Base-by-base conservation (phyloP, 1,140 invertebrate genomes). In the Conus ventricosus region DNA sequence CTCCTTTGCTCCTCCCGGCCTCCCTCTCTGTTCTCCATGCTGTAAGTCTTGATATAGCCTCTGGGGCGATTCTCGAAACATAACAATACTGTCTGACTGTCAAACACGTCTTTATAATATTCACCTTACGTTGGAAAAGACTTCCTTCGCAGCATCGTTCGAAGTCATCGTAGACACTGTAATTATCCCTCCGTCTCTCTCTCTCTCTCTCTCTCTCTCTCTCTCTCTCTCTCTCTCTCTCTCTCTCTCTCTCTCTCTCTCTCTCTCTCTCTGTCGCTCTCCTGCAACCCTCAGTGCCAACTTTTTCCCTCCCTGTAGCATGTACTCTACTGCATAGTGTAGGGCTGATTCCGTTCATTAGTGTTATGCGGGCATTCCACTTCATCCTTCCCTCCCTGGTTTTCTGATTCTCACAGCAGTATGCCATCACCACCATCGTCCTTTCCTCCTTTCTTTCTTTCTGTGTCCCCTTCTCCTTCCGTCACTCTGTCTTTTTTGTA, bases 241-340 rank as follows among this genome's bases (percentile, higher is more conserved):
- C 71, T 76, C 71, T n/a, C 71, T n/a, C 71, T 76, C 71, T 76
- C 71, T 76, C 4, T 76, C 71, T 3, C 71, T 76, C 71, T n/a
- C 71, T 23, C 71, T 76, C 71, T 76, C 71, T 76, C 71, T 76
- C 71, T 76, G 13, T 76, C 71, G 13, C 71, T 76, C 71, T n/a
- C 71, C 23, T 23, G 13, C 71, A 20, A 13, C 6, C 71, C 23
- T 23, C 8, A 13, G 20, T 23, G 20, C 71, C 8, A 13, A 8
- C 71, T 76, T 23, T 76, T 23, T 76, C 71, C 25, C 71, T 76
- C 8, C 23, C n/a, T 76, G 17, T 76, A 8, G 15, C 25, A 23
- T 10, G 13, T 17, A 10, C 25, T n/a, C 20, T n/a, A 8, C 6
- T 23, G 8, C 13, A 1, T 10, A 20, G 71, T 76, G 8, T 76